Base-by-base conservation (phyloP, 2,113 vertebrate genomes). In the Pheucticus melanocephalus region DNA sequence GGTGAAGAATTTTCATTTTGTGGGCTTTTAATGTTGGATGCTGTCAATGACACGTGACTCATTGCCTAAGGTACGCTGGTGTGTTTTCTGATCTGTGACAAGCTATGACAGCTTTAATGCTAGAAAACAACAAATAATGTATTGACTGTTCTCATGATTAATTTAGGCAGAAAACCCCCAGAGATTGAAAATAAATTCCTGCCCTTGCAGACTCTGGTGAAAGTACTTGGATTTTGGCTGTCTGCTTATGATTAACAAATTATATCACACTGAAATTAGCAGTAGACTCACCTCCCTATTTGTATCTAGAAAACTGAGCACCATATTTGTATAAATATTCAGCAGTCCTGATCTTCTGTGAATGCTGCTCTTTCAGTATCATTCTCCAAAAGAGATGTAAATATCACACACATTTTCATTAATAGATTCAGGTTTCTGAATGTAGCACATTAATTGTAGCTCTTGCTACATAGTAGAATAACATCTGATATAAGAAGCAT, bases 281-380 rank as follows among this genome's bases (percentile, higher is more conserved):
- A 66, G 59, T 40, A 81, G 73, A 72, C 45, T 16, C 57, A 69
- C 40, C 39, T 89, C 37, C 9, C 2, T 94, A 19, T 63, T 15
- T 60, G 10, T 21, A 73, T 59, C 15, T 53, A 69, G 77, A 94
- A 91, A 95, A 79, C n/a, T 19, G 4, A 82, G 8, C n/a, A 75
- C 48, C 57, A 61, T 82, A 64, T 94, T 94, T 95, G 64, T 82
- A 79, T 95, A 94, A 76, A 89, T 95, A 94, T 92, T 89, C 63
- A 95, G 64, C 37, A 89, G 40, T 76, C 21, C 69, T 68, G 5
- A 40, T 64, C 27, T 50, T 86, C 48, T 61, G 39, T 88, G 65
- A 59, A 78, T 66, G n/a, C 22, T 82, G 15, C 12, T 80, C 8
- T 69, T 92, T 69, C 88, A 76, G 11, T 57, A 48, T 59, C 14